These are phyloP conservation scores for Dissostichus mawsoni DNA, from an alignment of 2,113 vertebrate species.

Conservation along the genomic window DNA sequence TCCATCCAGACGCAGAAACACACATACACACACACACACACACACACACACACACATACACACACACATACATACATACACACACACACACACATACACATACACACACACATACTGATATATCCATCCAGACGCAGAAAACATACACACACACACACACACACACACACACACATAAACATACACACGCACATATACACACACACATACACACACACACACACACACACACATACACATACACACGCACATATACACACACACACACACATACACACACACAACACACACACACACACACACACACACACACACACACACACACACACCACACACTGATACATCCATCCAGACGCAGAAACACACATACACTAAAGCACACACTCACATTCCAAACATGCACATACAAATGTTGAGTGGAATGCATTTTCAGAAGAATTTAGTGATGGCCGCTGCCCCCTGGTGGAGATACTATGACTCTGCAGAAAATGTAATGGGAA, in stretches of 20 bases:
- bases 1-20: slow-evolving; percentile 2
- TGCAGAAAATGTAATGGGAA: slow-evolving; percentile 7
- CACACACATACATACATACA: slow-evolving; percentile 35
- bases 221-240: too few species aligned
- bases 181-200: slow-evolving; percentile 12
- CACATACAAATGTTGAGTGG: slow-evolving; percentile 37
- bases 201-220: slow-evolving; percentile 48
- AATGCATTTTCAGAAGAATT: slow-evolving; percentile 13
- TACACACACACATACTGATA: slow-evolving; percentile 18
- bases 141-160: slow-evolving; percentile 33
- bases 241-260: too few species aligned
- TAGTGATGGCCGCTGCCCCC: slow-evolving; percentile 37
- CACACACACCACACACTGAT: background rate
- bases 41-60: background rate
- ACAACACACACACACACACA: slow-evolving; percentile 16
- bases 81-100: slow-evolving; percentile 13
- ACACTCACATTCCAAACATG: slow-evolving; percentile 55
- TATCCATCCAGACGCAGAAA: too few species aligned
- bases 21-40: slow-evolving; percentile 28
- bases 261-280: slow-evolving; percentile 27
- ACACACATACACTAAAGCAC: slow-evolving; percentile 2
- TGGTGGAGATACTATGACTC: slow-evolving; percentile 33
- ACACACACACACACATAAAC: slow-evolving; percentile 24
- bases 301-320: background rate
- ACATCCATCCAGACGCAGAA: background rate